Conservation (phyloP, 1,140 invertebrate species). For the Homarus americanus region DNA sequence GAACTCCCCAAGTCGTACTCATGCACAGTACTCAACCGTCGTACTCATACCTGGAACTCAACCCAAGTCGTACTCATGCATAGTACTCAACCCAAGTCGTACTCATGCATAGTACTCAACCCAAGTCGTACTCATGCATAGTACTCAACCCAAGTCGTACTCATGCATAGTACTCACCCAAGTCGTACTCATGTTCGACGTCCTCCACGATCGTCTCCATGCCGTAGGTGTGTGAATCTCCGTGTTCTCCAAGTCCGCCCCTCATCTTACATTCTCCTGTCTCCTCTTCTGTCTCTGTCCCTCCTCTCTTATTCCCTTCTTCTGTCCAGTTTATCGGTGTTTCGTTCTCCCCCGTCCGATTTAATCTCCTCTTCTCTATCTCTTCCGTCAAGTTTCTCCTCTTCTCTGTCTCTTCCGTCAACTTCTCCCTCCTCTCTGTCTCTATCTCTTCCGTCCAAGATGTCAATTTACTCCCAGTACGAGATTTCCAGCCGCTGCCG, state of each 20-base stretch:
- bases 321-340: neutral
- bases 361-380: slow-evolving; percentile 13
- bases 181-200: slow-evolving; percentile 83
- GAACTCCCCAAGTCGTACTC: too few species aligned
- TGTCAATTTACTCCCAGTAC: too few species aligned
- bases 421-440: too few species aligned
- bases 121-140: slow-evolving; percentile 79
- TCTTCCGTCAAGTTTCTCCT: slow-evolving; percentile 1
- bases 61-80: too few species aligned
- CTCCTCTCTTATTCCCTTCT: slow-evolving; percentile 1
- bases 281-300: neutral
- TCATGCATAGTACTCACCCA: slow-evolving; percentile 79
- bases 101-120: slow-evolving; percentile 78
- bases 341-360: too few species aligned
- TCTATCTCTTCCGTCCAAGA: too few species aligned
- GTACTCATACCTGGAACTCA: too few species aligned
- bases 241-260: slow-evolving; percentile 32
- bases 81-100: too few species aligned
- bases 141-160: too few species aligned
- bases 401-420: too few species aligned
- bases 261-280: slow-evolving; percentile 23
- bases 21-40: too few species aligned
- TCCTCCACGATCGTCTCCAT: slow-evolving; percentile 85
- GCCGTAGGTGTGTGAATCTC: slow-evolving; percentile 68
- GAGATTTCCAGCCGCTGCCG: too few species aligned